Base-by-base conservation (phyloP, 2,113 vertebrate species). In the Capra hircus region DNA sequence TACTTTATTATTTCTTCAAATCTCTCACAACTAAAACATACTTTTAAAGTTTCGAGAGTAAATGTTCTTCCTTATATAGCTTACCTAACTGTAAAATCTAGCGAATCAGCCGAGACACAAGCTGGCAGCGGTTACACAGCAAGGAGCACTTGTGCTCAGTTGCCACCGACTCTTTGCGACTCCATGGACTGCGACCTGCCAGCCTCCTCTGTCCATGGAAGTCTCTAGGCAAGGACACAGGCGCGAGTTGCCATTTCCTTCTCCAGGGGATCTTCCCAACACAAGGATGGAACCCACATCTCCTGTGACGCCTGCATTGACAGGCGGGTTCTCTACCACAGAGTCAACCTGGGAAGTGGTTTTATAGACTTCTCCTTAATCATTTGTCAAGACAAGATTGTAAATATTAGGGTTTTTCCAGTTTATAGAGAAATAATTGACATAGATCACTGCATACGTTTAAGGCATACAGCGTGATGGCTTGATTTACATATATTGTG, bases 21-120 rank as follows among this genome's bases (percentile, higher is more conserved):
- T 16, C 11, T 10, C 9, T 88, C 30, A 59, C 25, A 45, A 40
- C 43, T 36, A 3, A 87, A 93, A 90, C 60, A 2, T 60, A 43
- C 17, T 86, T 62, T 93, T 30, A 40, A 92, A 71, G 5, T 40
- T 89, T 94, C 93, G 45, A 94, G 14, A 95, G n/a, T 71, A 77
- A 87, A 53, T 15, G 5, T 10, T 91, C 30, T 60, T 67, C 60
- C 16, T 91, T 91, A 55, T 25, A 30, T 53, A 48, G 74, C 74
- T 82, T 28, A 62, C 55, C 94, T 74, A 81, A 43, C 4, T 36
- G 14, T 84, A 71, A 71, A 86, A 53, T 60, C 43, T 50, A 74
- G 23, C 2, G 81, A 95, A 89, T 27, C 94, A 83, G 33, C 9
- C 52, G 14, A 80, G 9, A 6, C 53, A n/a, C 94, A 92, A 74